Evolutionary conservation across 2,888 invertebrate genomes (phyloP), one percentile per base, ranked within the genome.

Genomic region (Horisme vitalbata): DNA sequence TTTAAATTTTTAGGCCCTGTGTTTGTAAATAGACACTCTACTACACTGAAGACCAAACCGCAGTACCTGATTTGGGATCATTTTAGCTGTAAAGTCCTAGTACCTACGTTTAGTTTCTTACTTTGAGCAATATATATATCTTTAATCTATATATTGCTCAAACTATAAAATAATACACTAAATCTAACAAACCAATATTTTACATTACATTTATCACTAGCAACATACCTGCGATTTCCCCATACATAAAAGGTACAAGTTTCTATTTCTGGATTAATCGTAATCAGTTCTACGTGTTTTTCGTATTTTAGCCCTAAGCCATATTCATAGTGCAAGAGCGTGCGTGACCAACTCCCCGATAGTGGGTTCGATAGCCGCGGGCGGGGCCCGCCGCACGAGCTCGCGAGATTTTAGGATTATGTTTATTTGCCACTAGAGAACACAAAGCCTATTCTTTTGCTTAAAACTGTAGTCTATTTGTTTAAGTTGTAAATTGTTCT

Each of bases 271-370:
- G 32, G 35, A 31, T 39, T 28, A 31, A 15, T 41, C 35, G 44
- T 47, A 49, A 54, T 57, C 55, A 46, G 52, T 41, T 38, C 48
- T 49, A 49, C 36, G 54, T 54, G 51, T 54, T 54, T 54, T 49
- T 57, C 38, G 45, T 43, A 49, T 54, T 57, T 45, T 32, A 38
- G 46, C 54, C 45, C 10, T 44, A 11, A 32, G 54, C 46, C 39
- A 47, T 32, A 54, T 41, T 38, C 53, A 55, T 55, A 54, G 55
- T 45, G 54, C 46, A 52, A 53, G 50, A 51, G 45, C 55, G 55
- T 60, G 60, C 60, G 57, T 59, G 62, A 59, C 62, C 57, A 45
- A 53, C 54, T 57, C 51, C 44, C 30, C 44, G 62, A 62, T 61
- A 57, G 59, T 30, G 38, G 41, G 35, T 41, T 50, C 41, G 60